Base-by-base conservation (phyloP, 2,888 invertebrate species). In the Dryomyza anilis region DNA sequence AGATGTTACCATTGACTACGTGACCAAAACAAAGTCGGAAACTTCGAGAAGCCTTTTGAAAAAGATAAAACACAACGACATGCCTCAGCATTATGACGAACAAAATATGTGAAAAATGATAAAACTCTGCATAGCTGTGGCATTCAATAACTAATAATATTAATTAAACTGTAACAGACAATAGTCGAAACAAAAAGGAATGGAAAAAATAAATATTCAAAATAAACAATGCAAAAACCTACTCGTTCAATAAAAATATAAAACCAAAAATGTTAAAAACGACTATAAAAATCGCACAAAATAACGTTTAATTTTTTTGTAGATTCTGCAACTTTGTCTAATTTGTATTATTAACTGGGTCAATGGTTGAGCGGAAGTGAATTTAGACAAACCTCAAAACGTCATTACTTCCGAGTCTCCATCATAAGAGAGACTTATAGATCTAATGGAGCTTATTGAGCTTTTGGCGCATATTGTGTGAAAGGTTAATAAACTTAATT, bases 291-390 rank as follows among this genome's bases (percentile, higher is more conserved):
- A 43, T 2, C 21, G 1, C 27, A 55, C 8, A 45, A 23, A 55
- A 63, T 63, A n/a, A 46, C 29, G 21, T 39, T 48, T 59, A 60
- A 53, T 66, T 53, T 30, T 8, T 55, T 50, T 61, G 30, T 19
- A 30, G n/a, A 16, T 39, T 57, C 43, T 39, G n/a, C 19, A 43
- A 25, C 3, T 55, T 27, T 29, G 5, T 52, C 50, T 21, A 62
- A 62, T 25, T 39, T 27, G 27, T 52, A 29, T n/a, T 29, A 57
- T 5, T 46, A 67, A 67, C 65, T 65, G 63, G 63, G 67, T 67
- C 67, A 67, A 67, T 67, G 56, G 43, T 46, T 64, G 46, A 60
- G n/a, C 61, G 53, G 63, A 57, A 64, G 60, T 57, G 57, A n/a
- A n/a, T n/a, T n/a, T n/a, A n/a, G n/a, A n/a, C n/a, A n/a, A n/a